Base-by-base conservation (phyloP, 2,888 invertebrate species). In the Micropterix aruncella region DNA sequence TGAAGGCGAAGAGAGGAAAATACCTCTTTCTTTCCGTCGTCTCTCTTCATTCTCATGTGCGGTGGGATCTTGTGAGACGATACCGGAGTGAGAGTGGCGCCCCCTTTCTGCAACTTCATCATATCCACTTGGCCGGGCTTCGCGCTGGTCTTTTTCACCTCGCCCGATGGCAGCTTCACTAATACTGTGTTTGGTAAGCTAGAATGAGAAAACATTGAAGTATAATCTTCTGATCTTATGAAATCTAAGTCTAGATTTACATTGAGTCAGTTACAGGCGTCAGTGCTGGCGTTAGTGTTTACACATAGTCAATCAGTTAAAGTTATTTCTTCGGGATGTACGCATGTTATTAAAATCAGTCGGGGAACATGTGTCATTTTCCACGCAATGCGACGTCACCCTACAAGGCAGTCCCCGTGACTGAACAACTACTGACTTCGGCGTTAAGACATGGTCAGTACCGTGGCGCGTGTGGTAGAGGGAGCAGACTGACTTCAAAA, bases 131-230 rank as follows among this genome's bases (percentile, higher is more conserved):
- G 68, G 2, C 66, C 66, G 43, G 63, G 61, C 49, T 66, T 70
- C 46, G 63, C 44, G 19, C 61, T 56, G 12, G 62, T 58, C 52
- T 63, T 70, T 54, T 66, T 70, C 1, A 57, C 49, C 56, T 71
- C 71, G 17, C 69, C 67, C 16, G 70, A 64, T 41, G 69, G 66
- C 44, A 71, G 50, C 56, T 70, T 71, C 16, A 69, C 64, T 52
- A 69, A 54, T 40, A 72, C 68, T 52, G 69, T 70, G 50, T 68
- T 68, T 50, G 67, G 68, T 54, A 68, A 61, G 54, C 70, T 71
- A 54, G 12, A 59, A 60, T 49, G 50, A 44, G 45, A 44, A 47
- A 41, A 16, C 41, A n/a, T 19, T 27, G 19, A 17, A 37, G 19
- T 19, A 5, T 45, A 39, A 40, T 15, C 47, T 38, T 42, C 15